A percentile compares a stretch with the other conserved stretches of the same genome.
These are phyloP conservation scores for Euplexia lucipara DNA, from an alignment of 2,888 invertebrate species.

Conservation along the genomic window DNA sequence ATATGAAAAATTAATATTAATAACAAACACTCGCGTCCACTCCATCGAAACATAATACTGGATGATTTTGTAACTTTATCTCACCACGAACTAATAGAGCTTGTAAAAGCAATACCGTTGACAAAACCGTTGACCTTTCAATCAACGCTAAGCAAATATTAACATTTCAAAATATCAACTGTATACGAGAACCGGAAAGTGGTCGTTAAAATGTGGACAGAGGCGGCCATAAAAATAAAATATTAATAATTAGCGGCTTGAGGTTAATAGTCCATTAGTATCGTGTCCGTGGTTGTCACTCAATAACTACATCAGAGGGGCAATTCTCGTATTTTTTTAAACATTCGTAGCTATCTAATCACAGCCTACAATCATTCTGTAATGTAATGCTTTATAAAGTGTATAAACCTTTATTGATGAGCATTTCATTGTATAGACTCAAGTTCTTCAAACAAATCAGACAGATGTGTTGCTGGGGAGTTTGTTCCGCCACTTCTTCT, in stretches of 20 bases:
- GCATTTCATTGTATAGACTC: no score
- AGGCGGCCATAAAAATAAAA: slow-evolving; percentile 85
- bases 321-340: no score
- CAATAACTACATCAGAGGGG: slow-evolving; percentile 48
- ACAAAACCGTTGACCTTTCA: slow-evolving; percentile 82
- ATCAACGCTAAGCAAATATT: slow-evolving; percentile 83
- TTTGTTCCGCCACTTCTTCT: no score
- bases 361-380: no score
- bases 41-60: slow-evolving; percentile 72
- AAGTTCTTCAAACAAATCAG: no score
- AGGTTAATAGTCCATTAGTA: slow-evolving; percentile 86
- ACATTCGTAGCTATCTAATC: no score
- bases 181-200: slow-evolving; percentile 83
- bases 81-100: slow-evolving; percentile 70
- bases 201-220: slow-evolving; percentile 83
- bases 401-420: no score
- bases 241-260: slow-evolving; percentile 86
- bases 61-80: slow-evolving; percentile 77
- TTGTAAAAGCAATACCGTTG: slow-evolving; percentile 70
- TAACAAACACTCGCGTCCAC: slow-evolving; percentile 62
- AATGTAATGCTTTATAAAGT: no score
- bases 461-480: no score
- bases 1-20: slow-evolving; percentile 69
- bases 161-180: slow-evolving; percentile 81
- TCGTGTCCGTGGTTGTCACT: slow-evolving; percentile 70